These are phyloP conservation scores for Esox niger DNA, from an alignment of 2,113 vertebrate species.

Conservation along the genomic window DNA sequence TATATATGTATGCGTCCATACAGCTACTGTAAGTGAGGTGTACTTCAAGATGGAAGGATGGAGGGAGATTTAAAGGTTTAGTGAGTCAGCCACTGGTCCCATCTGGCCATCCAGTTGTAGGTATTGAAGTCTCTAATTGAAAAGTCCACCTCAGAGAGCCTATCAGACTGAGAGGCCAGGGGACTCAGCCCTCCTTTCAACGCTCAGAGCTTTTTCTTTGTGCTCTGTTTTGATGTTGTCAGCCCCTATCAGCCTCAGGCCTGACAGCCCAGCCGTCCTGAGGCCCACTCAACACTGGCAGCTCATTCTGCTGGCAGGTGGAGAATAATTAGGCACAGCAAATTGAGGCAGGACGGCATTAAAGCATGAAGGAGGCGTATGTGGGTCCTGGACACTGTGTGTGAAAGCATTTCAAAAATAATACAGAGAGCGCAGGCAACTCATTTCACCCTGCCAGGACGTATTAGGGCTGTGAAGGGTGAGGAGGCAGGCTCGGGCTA, in stretches of 20 bases:
- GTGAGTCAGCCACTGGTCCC: slow-evolving; percentile 56
- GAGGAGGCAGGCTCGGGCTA: slow-evolving; percentile 87
- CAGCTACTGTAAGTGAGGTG: slow-evolving; percentile 19
- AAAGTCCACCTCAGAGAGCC: slow-evolving; percentile 77
- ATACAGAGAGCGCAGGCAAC: slow-evolving; percentile 92
- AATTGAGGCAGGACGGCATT: slow-evolving; percentile 92
- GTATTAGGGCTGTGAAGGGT: slow-evolving; percentile 89
- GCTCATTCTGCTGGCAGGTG: slow-evolving; percentile 99
- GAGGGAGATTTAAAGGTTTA: too few species aligned
- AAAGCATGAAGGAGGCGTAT: slow-evolving; percentile 94
- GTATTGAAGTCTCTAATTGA: slow-evolving; percentile 77
- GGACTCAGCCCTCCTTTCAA: slow-evolving; percentile 61
- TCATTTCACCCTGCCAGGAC: slow-evolving; percentile 98
- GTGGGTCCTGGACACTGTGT: slow-evolving; percentile 87
- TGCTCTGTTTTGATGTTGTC: slow-evolving; percentile 95
- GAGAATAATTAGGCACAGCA: slow-evolving; percentile 99
- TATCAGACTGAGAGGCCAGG: slow-evolving; percentile 70
- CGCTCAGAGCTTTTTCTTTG: slow-evolving; percentile 53
- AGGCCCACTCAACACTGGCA: slow-evolving; percentile 83
- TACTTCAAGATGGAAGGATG: too few species aligned
- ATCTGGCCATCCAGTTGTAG: slow-evolving; percentile 71
- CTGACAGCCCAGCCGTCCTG: slow-evolving; percentile 88
- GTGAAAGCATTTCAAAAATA: slow-evolving; percentile 99
- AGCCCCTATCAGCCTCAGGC: slow-evolving; percentile 85
- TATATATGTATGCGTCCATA: not conserved